Percentiles rank a stretch among this genome's conserved stretches.
Conservation (phyloP, 2,113 vertebrate genomes). For the Pseudorectes ferrugineus region DNA sequence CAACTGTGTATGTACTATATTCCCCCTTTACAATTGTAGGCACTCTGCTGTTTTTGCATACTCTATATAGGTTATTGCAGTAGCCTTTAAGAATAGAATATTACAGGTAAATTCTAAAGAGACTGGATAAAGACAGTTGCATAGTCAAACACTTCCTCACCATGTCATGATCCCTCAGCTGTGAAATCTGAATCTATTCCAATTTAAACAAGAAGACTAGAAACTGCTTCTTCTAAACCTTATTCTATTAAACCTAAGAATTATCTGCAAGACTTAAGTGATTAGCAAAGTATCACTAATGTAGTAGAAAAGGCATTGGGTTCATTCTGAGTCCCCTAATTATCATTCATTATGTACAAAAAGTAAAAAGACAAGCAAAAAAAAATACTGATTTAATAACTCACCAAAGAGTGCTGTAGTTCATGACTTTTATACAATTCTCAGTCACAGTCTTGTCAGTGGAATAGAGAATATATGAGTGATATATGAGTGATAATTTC, state of each 20-base stretch:
- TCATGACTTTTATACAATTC: neutral
- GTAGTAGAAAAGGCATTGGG: constrained; percentile 18
- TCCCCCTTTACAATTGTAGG: neutral
- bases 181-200: neutral
- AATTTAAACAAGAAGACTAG: neutral
- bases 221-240: neutral
- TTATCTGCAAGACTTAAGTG: constrained; percentile 45
- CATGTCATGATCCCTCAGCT: neutral
- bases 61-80: neutral
- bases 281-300: constrained; percentile 18
- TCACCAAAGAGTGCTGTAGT: neutral
- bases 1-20: neutral
- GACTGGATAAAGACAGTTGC: neutral
- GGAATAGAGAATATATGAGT: neutral
- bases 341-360: neutral
- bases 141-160: neutral
- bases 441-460: neutral
- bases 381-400: neutral
- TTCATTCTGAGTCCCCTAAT: constrained; percentile 12
- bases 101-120: neutral
- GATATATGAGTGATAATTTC: neutral
- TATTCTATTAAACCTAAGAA: neutral
- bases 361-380: neutral
- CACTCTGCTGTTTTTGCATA: neutral
- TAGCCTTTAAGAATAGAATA: neutral